Evolutionary conservation across 2,797 vertebrate genomes (phyloP).

Genomic region (Leptoclinus maculatus): DNA sequence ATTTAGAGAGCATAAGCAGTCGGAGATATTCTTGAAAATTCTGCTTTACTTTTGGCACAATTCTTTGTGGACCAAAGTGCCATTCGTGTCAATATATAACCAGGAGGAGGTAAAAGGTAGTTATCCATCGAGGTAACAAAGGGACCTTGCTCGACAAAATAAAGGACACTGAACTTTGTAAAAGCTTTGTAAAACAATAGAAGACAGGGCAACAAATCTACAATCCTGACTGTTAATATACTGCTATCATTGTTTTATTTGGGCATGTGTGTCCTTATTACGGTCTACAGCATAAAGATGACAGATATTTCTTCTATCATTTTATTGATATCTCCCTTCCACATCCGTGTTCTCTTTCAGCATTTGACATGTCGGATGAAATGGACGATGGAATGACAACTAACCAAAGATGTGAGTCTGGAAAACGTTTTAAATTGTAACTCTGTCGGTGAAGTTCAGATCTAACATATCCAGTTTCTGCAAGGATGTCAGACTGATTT

Average conservation of each 20-base stretch:
- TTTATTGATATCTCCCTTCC: not conserved
- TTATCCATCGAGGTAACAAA: not conserved
- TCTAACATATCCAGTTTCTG: not conserved
- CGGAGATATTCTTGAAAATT: not conserved
- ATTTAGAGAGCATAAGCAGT: not conserved
- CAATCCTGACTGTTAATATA: not conserved
- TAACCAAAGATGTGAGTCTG: constrained; percentile 65
- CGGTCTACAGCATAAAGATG: not conserved
- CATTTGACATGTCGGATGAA: constrained; percentile 83
- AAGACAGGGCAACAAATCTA: not conserved
- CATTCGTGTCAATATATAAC: not conserved
- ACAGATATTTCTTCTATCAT: not conserved
- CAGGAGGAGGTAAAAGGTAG: not conserved
- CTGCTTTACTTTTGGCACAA: not conserved
- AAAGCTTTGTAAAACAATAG: not conserved
- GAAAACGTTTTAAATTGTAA: not conserved
- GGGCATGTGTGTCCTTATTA: not conserved
- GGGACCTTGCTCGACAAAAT: not conserved
- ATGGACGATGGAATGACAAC: constrained; percentile 7
- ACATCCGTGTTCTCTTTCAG: constrained; percentile 67
- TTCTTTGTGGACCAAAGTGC: not conserved
- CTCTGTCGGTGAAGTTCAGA: not conserved
- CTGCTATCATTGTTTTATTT: not conserved
- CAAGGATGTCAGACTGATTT: not conserved
- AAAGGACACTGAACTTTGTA: not conserved